Conservation (phyloP, 2,797 vertebrate species). For the Lacerta viridis region DNA sequence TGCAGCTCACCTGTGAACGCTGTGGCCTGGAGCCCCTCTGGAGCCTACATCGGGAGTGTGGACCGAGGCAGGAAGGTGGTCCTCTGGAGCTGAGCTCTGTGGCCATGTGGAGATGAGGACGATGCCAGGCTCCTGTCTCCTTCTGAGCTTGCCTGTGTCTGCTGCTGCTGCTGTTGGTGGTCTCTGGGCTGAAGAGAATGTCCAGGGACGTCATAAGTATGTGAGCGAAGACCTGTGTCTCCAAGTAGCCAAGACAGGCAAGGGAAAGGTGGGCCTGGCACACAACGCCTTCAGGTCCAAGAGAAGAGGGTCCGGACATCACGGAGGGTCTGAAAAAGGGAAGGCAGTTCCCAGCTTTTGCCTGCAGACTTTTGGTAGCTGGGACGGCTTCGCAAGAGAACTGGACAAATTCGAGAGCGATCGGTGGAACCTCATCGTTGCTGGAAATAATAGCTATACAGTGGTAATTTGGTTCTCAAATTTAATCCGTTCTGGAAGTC, state of each 20-base stretch:
- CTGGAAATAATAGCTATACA: too few relatives aligned
- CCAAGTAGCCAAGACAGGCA: background rate
- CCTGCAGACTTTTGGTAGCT: too few relatives aligned
- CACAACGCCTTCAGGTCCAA: fast-evolving
- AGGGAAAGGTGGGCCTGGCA: too few relatives aligned
- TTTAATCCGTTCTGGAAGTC: too few relatives aligned
- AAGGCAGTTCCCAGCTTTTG: too few relatives aligned
- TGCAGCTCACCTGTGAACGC: slow-evolving; percentile 85
- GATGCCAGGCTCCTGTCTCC: too few relatives aligned
- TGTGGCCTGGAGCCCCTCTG: slow-evolving; percentile 87
- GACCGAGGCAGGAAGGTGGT: slow-evolving; percentile 86
- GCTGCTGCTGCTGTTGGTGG: too few relatives aligned
- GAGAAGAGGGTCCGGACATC: too few relatives aligned
- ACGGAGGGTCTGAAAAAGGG: background rate
- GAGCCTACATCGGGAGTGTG: slow-evolving; percentile 87
- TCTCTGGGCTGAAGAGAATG: background rate
- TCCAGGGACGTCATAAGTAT: background rate
- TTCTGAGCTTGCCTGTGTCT: too few relatives aligned
- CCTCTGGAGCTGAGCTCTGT: slow-evolving; percentile 81
- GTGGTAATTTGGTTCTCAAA: too few relatives aligned
- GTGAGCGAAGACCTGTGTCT: background rate
- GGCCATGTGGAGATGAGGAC: fast-evolving
- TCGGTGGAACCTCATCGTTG: background rate
- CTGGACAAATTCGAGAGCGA: background rate
- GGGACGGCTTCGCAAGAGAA: background rate